Conservation (phyloP, 2,113 vertebrate species). For the Enhydra lutris region DNA sequence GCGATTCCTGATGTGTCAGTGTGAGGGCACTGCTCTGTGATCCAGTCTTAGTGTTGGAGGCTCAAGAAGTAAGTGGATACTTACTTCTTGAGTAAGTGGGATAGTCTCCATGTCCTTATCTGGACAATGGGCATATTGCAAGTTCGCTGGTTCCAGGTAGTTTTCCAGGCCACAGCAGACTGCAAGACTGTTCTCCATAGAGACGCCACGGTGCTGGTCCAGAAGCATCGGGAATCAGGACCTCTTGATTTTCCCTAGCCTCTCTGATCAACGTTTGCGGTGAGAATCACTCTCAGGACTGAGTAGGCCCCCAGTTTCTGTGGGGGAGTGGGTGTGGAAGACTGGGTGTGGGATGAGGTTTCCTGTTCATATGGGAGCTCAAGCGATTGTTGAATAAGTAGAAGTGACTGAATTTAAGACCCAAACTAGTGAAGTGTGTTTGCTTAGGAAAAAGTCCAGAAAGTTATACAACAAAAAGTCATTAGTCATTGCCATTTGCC, state of each 20-base stretch:
- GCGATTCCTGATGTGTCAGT: background rate
- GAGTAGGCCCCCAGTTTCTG: background rate
- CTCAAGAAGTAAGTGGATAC: background rate
- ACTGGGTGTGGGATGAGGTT: background rate
- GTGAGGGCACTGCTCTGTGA: background rate
- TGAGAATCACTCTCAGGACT: background rate
- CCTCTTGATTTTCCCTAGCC: background rate
- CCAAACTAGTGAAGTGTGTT: background rate
- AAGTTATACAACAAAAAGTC: background rate
- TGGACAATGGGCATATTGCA: background rate
- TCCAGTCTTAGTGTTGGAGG: background rate
- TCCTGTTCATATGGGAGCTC: background rate
- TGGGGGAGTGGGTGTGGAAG: background rate
- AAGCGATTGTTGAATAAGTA: background rate
- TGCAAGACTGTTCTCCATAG: background rate
- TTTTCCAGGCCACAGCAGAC: background rate
- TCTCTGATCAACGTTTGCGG: background rate
- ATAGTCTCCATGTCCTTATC: background rate
- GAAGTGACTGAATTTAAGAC: background rate
- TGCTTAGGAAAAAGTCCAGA: conserved; percentile 15
- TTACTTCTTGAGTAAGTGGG: too few relatives aligned
- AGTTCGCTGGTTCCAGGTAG: background rate
- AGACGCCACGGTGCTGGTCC: fast-evolving
- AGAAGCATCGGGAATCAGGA: background rate
- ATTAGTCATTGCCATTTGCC: background rate